Evolutionary conservation across 2,113 vertebrate species (phyloP).

Genomic region (Nothobranchius kuhntae): DNA sequence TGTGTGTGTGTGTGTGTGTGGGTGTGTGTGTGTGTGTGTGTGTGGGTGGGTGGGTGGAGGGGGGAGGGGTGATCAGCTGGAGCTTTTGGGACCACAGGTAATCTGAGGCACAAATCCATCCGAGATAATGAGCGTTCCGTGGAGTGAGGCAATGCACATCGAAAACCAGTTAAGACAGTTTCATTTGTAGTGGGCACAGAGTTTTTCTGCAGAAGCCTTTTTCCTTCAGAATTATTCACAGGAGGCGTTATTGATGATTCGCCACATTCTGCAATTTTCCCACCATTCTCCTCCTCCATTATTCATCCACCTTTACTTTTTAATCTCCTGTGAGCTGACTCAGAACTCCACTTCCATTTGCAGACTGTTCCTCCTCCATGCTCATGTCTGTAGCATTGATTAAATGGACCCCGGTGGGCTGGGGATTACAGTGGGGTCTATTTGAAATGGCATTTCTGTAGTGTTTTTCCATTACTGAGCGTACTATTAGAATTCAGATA

Average conservation of each 20-base stretch:
- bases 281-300: constrained; percentile 79
- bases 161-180: constrained; percentile 72
- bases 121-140: constrained; percentile 58
- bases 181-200: constrained; percentile 57
- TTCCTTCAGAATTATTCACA: constrained; percentile 70
- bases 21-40: constrained; percentile 10
- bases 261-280: constrained; percentile 78
- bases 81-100: constrained; percentile 42
- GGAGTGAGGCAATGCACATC: constrained; percentile 55
- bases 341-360: constrained; percentile 81
- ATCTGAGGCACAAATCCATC: constrained; percentile 28
- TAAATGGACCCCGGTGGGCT: constrained; percentile 76
- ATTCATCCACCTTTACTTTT: constrained; percentile 81
- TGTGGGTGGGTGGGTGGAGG: constrained; percentile 4
- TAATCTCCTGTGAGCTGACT: constrained; percentile 84
- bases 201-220: constrained; percentile 66
- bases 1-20: constrained; percentile 4
- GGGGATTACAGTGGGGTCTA: constrained; percentile 77
- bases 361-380: constrained; percentile 76
- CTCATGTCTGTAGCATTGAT: constrained; percentile 80
- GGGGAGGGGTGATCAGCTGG: constrained; percentile 32
- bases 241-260: constrained; percentile 81
- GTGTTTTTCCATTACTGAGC: constrained; percentile 75
- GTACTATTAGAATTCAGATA: constrained; percentile 72
- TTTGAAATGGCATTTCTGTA: constrained; percentile 77